phyloP scores from a whole-genome alignment of 2,888 invertebrate genomes.

The Crocallis elinguaria region DNA sequence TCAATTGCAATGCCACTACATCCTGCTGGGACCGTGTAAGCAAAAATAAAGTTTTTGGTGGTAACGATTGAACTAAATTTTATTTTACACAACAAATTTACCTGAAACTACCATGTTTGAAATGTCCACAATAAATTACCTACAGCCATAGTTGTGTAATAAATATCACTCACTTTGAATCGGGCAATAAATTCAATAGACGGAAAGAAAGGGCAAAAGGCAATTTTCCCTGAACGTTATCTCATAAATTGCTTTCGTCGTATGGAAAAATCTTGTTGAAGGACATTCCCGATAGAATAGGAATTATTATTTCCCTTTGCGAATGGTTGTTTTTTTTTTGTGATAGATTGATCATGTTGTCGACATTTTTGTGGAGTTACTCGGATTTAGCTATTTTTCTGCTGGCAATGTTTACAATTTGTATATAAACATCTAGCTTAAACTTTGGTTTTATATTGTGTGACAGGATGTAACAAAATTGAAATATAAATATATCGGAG shows the following conservation, averaged over 20 bases:
- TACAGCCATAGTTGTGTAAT: conserved; percentile 53
- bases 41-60: too few relatives aligned
- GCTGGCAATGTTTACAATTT: not conserved
- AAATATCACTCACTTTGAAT: conserved; percentile 73
- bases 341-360: conserved; percentile 16
- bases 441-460: too few relatives aligned
- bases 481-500: too few relatives aligned
- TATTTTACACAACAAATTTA: not conserved
- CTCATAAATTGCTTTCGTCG: conserved; percentile 79
- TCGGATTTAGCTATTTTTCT: not conserved
- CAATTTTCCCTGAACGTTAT: conserved; percentile 77
- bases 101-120: conserved; percentile 1
- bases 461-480: too few relatives aligned
- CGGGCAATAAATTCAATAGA: conserved; percentile 75
- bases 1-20: too few relatives aligned
- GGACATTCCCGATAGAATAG: conserved; percentile 48
- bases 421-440: too few relatives aligned
- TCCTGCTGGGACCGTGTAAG: too few relatives aligned
- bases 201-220: conserved; percentile 71
- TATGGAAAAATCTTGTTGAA: conserved; percentile 78
- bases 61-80: too few relatives aligned
- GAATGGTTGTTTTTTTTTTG: conserved; percentile 13
- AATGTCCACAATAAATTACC: conserved; percentile 7
- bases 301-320: conserved; percentile 25
- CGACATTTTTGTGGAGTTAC: not conserved